Evolutionary conservation across 2,888 invertebrate species (phyloP).

Genomic region (Tetragonula carbonaria): DNA sequence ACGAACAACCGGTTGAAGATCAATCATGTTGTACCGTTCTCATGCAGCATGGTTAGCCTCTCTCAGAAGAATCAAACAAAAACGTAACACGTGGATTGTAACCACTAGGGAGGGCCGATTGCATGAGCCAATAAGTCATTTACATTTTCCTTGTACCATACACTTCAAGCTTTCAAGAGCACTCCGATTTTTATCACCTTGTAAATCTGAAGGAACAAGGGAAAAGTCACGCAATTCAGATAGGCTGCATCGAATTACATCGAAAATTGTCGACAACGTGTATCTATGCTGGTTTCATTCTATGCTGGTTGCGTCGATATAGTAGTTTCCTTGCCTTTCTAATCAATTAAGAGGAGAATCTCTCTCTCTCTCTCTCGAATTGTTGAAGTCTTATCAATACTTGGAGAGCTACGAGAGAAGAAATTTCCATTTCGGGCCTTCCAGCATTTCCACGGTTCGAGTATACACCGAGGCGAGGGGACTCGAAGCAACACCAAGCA

Average conservation of each 20-base stretch:
- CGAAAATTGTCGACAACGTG: neutral
- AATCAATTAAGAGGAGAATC: too few relatives aligned
- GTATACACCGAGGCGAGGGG: neutral
- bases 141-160: slow-evolving; percentile 18
- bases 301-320: too few relatives aligned
- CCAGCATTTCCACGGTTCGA: slow-evolving; percentile 17
- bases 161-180: slow-evolving; percentile 1
- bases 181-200: slow-evolving; percentile 24
- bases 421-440: slow-evolving; percentile 1
- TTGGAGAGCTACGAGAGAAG: neutral
- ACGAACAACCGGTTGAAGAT: slow-evolving; percentile 49
- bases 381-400: neutral
- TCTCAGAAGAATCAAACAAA: slow-evolving; percentile 43
- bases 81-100: slow-evolving; percentile 33
- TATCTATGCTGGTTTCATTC: neutral
- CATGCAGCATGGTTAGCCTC: slow-evolving; percentile 14
- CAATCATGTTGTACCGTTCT: slow-evolving; percentile 41
- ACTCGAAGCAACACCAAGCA: slow-evolving; percentile 32
- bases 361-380: neutral
- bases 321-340: too few relatives aligned
- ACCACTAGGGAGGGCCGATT: neutral
- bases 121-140: slow-evolving; percentile 28
- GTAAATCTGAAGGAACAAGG: slow-evolving; percentile 21
- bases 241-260: neutral
- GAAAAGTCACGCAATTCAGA: slow-evolving; percentile 24